Conservation (phyloP, 2,888 invertebrate genomes). For the Colletes collaris region DNA sequence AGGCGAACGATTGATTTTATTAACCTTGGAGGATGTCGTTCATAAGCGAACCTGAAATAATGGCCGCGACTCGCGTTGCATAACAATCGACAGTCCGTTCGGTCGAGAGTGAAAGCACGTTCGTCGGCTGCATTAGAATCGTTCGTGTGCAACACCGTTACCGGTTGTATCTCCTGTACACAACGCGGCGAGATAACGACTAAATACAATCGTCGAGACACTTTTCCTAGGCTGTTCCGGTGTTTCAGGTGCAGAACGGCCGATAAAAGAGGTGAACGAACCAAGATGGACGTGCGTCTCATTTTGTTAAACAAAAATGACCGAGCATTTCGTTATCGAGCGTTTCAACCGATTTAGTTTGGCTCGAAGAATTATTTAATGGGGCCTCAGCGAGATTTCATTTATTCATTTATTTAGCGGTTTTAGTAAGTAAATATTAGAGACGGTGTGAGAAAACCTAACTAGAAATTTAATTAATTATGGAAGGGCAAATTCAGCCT, state of each 20-base stretch:
- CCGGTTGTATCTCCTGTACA: constrained; percentile 30
- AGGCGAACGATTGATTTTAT: constrained; percentile 61
- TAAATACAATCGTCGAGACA: neutral
- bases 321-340: too few species aligned
- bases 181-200: constrained; percentile 28
- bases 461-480: too few species aligned
- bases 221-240: neutral
- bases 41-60: constrained; percentile 66
- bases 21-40: constrained; percentile 66
- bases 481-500: too few species aligned
- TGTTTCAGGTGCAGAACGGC: constrained; percentile 23
- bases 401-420: too few species aligned
- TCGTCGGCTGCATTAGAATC: constrained; percentile 55
- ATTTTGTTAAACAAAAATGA: too few species aligned
- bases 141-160: constrained; percentile 40
- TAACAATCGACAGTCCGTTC: constrained; percentile 51
- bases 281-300: neutral
- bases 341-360: too few species aligned
- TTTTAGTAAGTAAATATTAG: too few species aligned
- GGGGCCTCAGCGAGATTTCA: too few species aligned
- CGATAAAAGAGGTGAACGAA: constrained; percentile 35
- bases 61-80: constrained; percentile 61
- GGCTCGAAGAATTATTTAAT: too few species aligned
- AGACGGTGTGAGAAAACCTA: too few species aligned
- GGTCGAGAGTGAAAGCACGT: constrained; percentile 64